Evolutionary conservation across 2,113 vertebrate species (phyloP), one percentile per base, ranked within the genome.

Genomic region (Crotalus viridis): DNA sequence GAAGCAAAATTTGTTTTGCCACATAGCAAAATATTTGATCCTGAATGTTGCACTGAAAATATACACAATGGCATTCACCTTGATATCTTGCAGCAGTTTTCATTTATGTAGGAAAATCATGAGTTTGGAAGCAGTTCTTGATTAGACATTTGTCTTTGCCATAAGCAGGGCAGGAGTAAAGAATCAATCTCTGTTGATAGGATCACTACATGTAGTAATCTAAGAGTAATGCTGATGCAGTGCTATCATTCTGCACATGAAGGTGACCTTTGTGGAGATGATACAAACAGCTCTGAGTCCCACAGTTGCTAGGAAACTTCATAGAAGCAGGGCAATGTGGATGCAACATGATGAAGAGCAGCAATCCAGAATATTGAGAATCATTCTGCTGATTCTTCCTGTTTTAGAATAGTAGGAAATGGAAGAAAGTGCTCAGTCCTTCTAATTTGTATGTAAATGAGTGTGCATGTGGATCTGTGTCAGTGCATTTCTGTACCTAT

Each of bases 221-320:
- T 46, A 92, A 55, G 61, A 39, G 17, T 33, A 81, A 56, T 46
- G 39, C 88, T 89, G 39, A 26, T 74, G 5, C 28, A 4, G 2
- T 0, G 69, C 1, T 59, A 10, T 43, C 2, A 61, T 21, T 74
- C 26, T 57, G 33, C 10, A 10, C 85, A 33, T 22, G 56, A 56
- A 64, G 87, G 89, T 12, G 13, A 28, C 28, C 69, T 87, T 91
- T 59, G 43, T 51, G 52, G 64, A 57, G 43, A 56, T 13, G 85
- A 22, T 88, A 64, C 4, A 48, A 46, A 85, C 7, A 39, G 43
- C 87, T 92, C 61, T 51, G 52, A 28, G 55, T n/a, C 89, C 74
- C 8, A 52, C 39, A 48, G 91, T 74, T 93, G 91, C 59, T 74
- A 90, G 81, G 57, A 51, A 90, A 88, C 85, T 90, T 56, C 55